These are phyloP conservation scores for Cephus pulcher DNA, from an alignment of 2,888 invertebrate species.

Conservation along the genomic window DNA sequence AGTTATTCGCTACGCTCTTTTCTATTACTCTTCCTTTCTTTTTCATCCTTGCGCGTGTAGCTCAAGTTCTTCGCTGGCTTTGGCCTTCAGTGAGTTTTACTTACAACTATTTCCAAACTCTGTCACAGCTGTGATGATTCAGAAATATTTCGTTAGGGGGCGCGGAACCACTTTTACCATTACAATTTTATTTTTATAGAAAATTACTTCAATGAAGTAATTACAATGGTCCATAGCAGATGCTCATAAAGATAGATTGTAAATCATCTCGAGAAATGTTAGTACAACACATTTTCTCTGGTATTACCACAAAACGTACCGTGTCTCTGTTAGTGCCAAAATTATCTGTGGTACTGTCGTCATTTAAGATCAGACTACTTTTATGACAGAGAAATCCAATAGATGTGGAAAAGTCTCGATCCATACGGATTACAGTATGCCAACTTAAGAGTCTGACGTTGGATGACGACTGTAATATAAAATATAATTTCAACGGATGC, in stretches of 20 bases:
- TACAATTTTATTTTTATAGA: background rate
- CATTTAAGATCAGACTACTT: background rate
- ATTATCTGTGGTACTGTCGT: background rate
- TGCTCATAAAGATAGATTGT: background rate
- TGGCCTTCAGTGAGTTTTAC: background rate
- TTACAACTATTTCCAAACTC: background rate
- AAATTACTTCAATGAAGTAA: too few relatives aligned
- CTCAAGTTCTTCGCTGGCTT: background rate
- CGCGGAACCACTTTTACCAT: background rate
- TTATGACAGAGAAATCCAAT: background rate
- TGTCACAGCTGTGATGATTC: background rate
- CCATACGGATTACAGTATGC: background rate
- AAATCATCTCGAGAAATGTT: background rate
- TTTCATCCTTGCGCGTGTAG: background rate
- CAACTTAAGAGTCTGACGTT: background rate
- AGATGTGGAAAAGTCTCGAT: background rate
- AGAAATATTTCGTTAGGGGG: background rate
- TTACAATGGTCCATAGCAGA: background rate
- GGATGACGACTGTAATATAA: background rate
- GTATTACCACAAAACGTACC: background rate
- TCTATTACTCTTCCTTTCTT: background rate
- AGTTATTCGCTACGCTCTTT: constrained; percentile 37
- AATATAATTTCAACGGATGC: background rate
- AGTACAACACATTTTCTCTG: background rate
- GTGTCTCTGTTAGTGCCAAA: background rate